Percentiles rank a stretch among this genome's conserved stretches.
Evolutionary conservation across 2,113 vertebrate genomes (phyloP).

Genomic region (Catharus bicknelli): DNA sequence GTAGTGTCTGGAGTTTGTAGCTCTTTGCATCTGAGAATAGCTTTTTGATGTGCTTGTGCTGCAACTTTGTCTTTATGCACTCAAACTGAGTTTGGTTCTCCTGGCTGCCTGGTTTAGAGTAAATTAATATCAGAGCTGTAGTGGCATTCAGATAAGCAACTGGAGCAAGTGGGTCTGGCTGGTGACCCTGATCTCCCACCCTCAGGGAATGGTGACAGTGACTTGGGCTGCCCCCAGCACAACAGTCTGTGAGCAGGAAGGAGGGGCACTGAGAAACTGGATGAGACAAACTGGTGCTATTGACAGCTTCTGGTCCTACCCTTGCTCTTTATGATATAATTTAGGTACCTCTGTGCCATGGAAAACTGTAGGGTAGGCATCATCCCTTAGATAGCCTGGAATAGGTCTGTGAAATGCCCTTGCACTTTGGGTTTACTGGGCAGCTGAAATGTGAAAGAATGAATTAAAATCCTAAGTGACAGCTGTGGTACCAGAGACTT

Average conservation of each 20-base stretch:
- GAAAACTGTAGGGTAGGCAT: not conserved
- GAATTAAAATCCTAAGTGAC: not conserved
- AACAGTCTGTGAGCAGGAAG: not conserved
- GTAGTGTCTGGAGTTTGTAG: not conserved
- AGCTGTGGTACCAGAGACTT: slow-evolving; percentile 14
- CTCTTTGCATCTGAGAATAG: not conserved
- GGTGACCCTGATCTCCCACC: not conserved
- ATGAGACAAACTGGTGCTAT: not conserved
- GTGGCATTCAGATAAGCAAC: not conserved
- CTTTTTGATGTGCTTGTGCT: not conserved
- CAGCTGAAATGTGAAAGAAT: not conserved
- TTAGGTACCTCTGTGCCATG: not conserved
- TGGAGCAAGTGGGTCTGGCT: fast-evolving
- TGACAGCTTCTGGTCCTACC: not conserved
- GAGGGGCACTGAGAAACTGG: not conserved
- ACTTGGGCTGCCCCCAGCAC: not conserved
- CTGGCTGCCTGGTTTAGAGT: not conserved
- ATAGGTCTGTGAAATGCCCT: not conserved
- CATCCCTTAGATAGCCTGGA: not conserved
- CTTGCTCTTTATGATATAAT: not conserved
- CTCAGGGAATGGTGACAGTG: not conserved
- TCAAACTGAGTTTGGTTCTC: not conserved
- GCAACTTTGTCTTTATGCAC: not conserved
- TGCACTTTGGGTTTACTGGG: not conserved
- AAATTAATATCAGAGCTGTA: not conserved